phyloP scores from a whole-genome alignment of 2,797 vertebrate species.

The Tarsius wallacei region DNA sequence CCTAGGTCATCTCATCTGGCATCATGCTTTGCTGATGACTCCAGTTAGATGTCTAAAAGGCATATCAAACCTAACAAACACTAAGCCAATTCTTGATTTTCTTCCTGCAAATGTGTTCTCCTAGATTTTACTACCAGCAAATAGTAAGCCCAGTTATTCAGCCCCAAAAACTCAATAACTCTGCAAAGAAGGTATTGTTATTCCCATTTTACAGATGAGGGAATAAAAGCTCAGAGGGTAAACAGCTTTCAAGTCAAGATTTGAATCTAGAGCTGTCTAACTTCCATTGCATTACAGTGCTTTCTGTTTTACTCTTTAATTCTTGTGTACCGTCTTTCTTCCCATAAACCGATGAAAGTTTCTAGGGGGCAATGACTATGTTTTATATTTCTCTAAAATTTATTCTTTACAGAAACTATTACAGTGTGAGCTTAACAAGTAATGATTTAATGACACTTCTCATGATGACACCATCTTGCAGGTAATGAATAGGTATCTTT shows the following conservation, averaged over 20 bases:
- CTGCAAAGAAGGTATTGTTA: background rate
- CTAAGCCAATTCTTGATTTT: background rate
- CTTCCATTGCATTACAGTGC: background rate
- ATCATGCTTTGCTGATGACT: background rate
- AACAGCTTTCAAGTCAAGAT: background rate
- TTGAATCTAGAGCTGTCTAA: background rate
- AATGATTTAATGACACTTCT: background rate
- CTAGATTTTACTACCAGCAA: background rate
- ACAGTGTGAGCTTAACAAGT: background rate
- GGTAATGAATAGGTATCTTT: background rate
- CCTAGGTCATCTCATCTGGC: background rate
- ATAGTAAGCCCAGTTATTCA: background rate
- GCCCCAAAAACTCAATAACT: background rate
- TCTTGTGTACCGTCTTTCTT: background rate
- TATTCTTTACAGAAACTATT: constrained; percentile 7
- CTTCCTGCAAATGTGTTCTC: background rate
- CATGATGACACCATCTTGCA: background rate
- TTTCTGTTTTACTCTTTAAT: background rate
- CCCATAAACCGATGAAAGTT: background rate
- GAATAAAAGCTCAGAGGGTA: background rate
- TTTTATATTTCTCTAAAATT: constrained; percentile 19
- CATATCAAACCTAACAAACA: background rate
- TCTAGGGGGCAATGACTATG: background rate
- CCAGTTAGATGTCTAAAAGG: background rate
- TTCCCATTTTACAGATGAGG: background rate